Percentiles rank a stretch among this genome's conserved stretches.
Evolutionary conservation across 2,113 vertebrate genomes (phyloP).

Genomic region (Clinocottus analis): DNA sequence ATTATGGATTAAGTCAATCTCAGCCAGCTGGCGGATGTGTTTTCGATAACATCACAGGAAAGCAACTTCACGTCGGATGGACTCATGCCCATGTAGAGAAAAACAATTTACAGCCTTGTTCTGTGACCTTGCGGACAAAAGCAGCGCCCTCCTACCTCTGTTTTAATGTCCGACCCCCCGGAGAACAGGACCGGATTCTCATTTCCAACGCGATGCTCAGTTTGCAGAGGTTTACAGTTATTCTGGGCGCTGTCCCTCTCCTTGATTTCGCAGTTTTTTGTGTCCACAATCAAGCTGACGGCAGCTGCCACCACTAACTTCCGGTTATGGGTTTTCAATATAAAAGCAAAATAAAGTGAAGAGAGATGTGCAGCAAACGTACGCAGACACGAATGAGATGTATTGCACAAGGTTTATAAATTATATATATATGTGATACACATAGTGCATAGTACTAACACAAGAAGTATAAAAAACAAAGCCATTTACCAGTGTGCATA

Average conservation of each 20-base stretch:
- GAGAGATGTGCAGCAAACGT: neutral
- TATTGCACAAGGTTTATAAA: neutral
- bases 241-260: constrained; percentile 82
- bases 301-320: neutral
- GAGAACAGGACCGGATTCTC: constrained; percentile 34
- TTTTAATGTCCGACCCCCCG: constrained; percentile 33
- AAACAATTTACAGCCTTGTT: neutral
- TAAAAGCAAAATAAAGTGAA: constrained; percentile 42
- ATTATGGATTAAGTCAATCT: neutral
- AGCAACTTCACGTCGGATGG: constrained; percentile 68
- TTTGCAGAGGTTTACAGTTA: constrained; percentile 65
- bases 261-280: constrained; percentile 80
- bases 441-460: no score
- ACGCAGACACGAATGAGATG: neutral
- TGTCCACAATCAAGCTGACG: constrained; percentile 46
- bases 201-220: constrained; percentile 63
- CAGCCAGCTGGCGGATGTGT: constrained; percentile 31
- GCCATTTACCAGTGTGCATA: neutral
- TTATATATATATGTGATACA: no score
- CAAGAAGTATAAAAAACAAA: neutral
- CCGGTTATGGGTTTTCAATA: constrained; percentile 46
- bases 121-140: constrained; percentile 61
- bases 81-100: constrained; percentile 52
- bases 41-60: constrained; percentile 60
- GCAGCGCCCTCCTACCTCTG: constrained; percentile 58